These are phyloP conservation scores for Xanthorhoe designata DNA, from an alignment of 2,888 invertebrate species.

Conservation along the genomic window DNA sequence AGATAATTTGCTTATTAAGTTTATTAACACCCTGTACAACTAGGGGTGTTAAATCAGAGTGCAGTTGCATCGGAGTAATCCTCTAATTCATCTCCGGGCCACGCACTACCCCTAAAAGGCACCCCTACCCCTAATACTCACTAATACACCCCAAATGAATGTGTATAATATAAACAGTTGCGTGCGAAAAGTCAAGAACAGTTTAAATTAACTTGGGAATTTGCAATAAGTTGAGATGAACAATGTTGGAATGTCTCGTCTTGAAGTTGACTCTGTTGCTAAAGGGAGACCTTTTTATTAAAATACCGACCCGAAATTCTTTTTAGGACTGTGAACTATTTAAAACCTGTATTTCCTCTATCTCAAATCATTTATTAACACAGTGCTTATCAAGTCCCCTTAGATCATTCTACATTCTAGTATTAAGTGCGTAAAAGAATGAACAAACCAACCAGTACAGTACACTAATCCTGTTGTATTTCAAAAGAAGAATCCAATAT, in stretches of 20 bases:
- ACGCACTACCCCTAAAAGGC: slow-evolving; percentile 50
- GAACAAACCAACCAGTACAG: neutral
- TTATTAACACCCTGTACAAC: slow-evolving; percentile 63
- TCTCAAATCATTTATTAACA: neutral
- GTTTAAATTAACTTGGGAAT: slow-evolving; percentile 32
- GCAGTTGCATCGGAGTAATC: slow-evolving; percentile 83
- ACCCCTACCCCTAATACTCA: slow-evolving; percentile 62
- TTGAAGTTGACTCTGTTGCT: slow-evolving; percentile 7
- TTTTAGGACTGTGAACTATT: neutral
- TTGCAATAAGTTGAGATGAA: slow-evolving; percentile 28
- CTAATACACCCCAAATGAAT: slow-evolving; percentile 72
- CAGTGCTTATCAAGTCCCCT: neutral
- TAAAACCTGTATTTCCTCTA: neutral
- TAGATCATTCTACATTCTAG: neutral
- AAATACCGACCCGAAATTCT: neutral
- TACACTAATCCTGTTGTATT: no score
- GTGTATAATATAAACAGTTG: slow-evolving; percentile 74
- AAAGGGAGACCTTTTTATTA: neutral
- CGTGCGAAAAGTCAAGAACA: slow-evolving; percentile 83
- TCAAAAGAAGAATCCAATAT: neutral
- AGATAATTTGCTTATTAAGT: slow-evolving; percentile 7
- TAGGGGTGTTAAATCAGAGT: slow-evolving; percentile 81
- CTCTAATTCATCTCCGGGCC: slow-evolving; percentile 81
- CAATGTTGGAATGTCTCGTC: slow-evolving; percentile 24
- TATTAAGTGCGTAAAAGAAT: no score